phyloP scores from a whole-genome alignment of 2,797 vertebrate genomes.

The Meriones psammophilus region DNA sequence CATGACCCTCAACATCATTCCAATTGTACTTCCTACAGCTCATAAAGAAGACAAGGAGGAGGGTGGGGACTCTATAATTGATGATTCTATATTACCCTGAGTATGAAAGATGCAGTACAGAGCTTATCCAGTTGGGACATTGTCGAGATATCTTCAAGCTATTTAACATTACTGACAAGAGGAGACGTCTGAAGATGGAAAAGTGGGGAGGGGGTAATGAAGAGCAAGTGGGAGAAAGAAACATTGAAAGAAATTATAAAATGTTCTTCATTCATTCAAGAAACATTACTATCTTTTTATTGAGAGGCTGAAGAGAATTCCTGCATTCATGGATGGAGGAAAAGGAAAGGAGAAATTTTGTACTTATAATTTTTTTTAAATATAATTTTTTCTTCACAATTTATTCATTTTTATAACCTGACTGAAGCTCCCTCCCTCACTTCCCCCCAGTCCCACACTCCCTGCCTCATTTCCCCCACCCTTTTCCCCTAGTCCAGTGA shows the following conservation, averaged over 20 bases:
- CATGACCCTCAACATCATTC: not conserved
- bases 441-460: too few species aligned
- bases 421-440: too few species aligned
- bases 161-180: not conserved
- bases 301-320: not conserved
- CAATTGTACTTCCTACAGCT: slow-evolving; percentile 23
- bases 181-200: not conserved
- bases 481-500: too few species aligned
- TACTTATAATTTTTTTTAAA: too few species aligned
- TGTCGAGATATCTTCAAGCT: not conserved
- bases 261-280: not conserved
- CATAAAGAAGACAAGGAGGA: slow-evolving; percentile 32
- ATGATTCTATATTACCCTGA: slow-evolving; percentile 36
- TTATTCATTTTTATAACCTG: too few species aligned
- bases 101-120: slow-evolving; percentile 13
- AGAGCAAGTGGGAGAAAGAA: not conserved
- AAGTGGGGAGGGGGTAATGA: not conserved
- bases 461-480: too few species aligned
- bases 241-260: slow-evolving; percentile 19
- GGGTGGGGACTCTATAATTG: not conserved
- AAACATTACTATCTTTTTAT: not conserved
- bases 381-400: too few species aligned
- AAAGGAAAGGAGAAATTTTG: not conserved
- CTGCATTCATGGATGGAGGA: not conserved
- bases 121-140: not conserved